A percentile compares a stretch with the other conserved stretches of the same genome.
phyloP scores from a whole-genome alignment of 2,888 invertebrate species.

The Microctonus aethiopoides region DNA sequence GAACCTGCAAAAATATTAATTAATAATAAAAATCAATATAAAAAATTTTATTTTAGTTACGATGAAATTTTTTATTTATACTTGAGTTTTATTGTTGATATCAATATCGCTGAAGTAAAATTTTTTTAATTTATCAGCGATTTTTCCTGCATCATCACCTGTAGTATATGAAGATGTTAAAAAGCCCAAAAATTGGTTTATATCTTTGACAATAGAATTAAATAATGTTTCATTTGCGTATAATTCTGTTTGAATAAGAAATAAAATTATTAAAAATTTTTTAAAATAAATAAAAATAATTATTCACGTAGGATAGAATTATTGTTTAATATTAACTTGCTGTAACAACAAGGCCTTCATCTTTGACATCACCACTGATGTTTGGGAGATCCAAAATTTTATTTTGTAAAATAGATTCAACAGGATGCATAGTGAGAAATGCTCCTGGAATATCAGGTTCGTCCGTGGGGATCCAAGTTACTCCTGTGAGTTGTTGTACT shows the following conservation, averaged over 20 bases:
- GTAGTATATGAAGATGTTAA: slow-evolving; percentile 14
- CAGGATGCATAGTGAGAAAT: slow-evolving; percentile 42
- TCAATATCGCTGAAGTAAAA: slow-evolving; percentile 37
- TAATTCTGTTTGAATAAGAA: slow-evolving; percentile 26
- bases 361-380: slow-evolving; percentile 41
- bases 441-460: slow-evolving; percentile 44
- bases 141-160: not conserved
- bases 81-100: slow-evolving; percentile 31
- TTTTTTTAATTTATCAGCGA: slow-evolving; percentile 18
- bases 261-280: not conserved
- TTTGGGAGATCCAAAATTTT: slow-evolving; percentile 42
- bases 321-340: slow-evolving; percentile 32
- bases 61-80: slow-evolving; percentile 24
- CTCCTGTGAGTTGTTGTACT: slow-evolving; percentile 8
- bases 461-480: slow-evolving; percentile 42
- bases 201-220: slow-evolving; percentile 18
- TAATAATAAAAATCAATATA: not conserved
- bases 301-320: not conserved
- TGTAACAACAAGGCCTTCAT: slow-evolving; percentile 44
- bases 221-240: slow-evolving; percentile 35
- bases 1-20: slow-evolving; percentile 29
- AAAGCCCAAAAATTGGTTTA: slow-evolving; percentile 24
- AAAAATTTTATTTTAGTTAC: not conserved
- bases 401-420: slow-evolving; percentile 30
- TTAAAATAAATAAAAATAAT: not conserved